phyloP scores from a whole-genome alignment of 2,113 vertebrate genomes.

The Bubo blakistoni region DNA sequence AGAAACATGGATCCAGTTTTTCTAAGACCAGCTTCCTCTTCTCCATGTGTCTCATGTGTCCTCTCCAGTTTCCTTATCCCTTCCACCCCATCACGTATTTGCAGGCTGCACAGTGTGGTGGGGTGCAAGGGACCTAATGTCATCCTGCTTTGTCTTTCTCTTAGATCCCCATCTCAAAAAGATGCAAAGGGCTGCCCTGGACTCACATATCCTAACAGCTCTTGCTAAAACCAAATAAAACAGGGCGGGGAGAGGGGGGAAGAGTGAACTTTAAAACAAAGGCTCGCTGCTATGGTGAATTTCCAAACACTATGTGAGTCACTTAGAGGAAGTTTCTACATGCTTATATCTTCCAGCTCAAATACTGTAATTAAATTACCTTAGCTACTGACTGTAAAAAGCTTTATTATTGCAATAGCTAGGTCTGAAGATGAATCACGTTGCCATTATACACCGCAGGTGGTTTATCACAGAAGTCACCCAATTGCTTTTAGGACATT shows the following conservation, averaged over 20 bases:
- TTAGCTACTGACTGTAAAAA: conserved; percentile 44
- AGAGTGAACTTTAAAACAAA: conserved; percentile 1
- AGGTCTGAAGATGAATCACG: conserved; percentile 57
- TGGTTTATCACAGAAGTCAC: conserved; percentile 47
- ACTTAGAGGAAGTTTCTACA: conserved; percentile 38
- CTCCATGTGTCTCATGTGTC: background rate
- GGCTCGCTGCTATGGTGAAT: conserved; percentile 12
- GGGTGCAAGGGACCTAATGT: background rate
- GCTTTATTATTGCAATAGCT: conserved; percentile 20
- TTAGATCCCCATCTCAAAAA: background rate
- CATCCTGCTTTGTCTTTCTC: background rate
- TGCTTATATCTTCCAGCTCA: conserved; percentile 35
- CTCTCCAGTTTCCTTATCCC: background rate
- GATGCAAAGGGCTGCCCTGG: background rate
- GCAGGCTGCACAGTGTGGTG: background rate
- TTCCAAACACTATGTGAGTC: conserved; percentile 44
- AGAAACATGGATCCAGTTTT: background rate
- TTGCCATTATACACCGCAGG: background rate
- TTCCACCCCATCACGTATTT: fast-evolving
- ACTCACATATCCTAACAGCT: background rate
- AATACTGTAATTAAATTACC: conserved; percentile 60
- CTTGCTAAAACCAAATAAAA: background rate
- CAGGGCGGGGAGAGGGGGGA: background rate
- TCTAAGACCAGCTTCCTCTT: background rate
- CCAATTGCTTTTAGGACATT: conserved; percentile 26